Evolutionary conservation across 2,113 vertebrate genomes (phyloP).

Genomic region (Trichechus manatus): DNA sequence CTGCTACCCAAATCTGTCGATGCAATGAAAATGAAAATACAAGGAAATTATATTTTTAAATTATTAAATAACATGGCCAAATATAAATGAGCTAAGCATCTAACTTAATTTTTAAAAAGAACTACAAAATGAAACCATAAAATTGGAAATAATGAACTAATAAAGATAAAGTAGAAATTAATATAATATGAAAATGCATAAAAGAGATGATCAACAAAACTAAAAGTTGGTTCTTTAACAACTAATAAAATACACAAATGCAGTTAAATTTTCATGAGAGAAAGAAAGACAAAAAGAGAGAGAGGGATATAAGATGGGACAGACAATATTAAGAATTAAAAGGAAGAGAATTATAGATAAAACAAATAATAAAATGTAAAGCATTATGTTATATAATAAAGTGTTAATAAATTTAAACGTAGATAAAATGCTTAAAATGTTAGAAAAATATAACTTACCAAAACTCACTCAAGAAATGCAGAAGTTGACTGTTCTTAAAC

Average conservation of each 20-base stretch:
- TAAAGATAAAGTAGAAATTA: background rate
- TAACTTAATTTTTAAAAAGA: background rate
- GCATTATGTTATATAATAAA: background rate
- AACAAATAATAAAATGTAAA: background rate
- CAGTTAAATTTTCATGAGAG: background rate
- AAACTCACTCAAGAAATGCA: background rate
- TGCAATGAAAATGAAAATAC: background rate
- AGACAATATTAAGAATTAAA: background rate
- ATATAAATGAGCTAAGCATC: background rate
- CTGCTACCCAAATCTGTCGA: background rate
- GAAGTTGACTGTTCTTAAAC: background rate
- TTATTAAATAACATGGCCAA: background rate
- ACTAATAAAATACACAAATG: background rate
- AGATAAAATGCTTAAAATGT: background rate
- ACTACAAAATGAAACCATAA: background rate
- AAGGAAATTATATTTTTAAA: background rate
- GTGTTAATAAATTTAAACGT: background rate
- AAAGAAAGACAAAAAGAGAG: background rate
- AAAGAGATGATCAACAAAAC: background rate
- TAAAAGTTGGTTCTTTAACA: background rate
- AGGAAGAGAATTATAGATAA: background rate
- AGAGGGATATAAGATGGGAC: too few relatives aligned
- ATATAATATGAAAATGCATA: too few relatives aligned
- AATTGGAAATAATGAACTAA: background rate
- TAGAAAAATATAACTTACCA: background rate